A percentile compares a stretch with the other conserved stretches of the same genome.
phyloP scores from a whole-genome alignment of 2,888 invertebrate species.

The Drosophila mulleri region DNA sequence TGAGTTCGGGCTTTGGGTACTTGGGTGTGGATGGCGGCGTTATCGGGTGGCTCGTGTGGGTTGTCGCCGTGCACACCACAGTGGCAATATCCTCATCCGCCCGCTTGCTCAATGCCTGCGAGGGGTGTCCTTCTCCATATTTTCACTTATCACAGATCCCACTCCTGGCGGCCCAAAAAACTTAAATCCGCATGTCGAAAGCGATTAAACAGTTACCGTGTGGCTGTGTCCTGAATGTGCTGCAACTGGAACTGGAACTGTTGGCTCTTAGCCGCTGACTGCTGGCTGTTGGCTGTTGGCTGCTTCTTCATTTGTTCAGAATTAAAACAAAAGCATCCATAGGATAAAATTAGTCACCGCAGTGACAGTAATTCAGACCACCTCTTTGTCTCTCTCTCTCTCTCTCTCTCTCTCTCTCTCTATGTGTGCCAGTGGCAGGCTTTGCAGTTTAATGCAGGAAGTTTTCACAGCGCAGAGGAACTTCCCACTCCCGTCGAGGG shows the following conservation, averaged over 20 bases:
- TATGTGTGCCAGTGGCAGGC: neutral
- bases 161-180: slow-evolving; percentile 61
- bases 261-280: neutral
- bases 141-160: slow-evolving; percentile 74
- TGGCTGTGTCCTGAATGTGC: slow-evolving; percentile 27
- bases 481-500: slow-evolving; percentile 29
- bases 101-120: slow-evolving; percentile 18
- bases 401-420: neutral
- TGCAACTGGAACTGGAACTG: slow-evolving; percentile 5
- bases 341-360: slow-evolving; percentile 82
- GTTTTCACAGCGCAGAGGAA: slow-evolving; percentile 33
- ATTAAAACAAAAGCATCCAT: slow-evolving; percentile 77
- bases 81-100: slow-evolving; percentile 67
- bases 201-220: slow-evolving; percentile 83
- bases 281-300: slow-evolving; percentile 36
- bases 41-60: slow-evolving; percentile 59
- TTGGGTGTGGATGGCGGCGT: slow-evolving; percentile 61
- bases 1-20: slow-evolving; percentile 20
- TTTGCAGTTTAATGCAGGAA: slow-evolving; percentile 52
- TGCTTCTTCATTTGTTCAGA: slow-evolving; percentile 68
- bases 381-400: neutral
- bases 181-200: slow-evolving; percentile 85
- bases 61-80: slow-evolving; percentile 32
- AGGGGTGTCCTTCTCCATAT: slow-evolving; percentile 50
- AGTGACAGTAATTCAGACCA: slow-evolving; percentile 71